These are phyloP conservation scores for Orchesellides sinensis DNA, from an alignment of 2,888 invertebrate genomes.

Conservation along the genomic window DNA sequence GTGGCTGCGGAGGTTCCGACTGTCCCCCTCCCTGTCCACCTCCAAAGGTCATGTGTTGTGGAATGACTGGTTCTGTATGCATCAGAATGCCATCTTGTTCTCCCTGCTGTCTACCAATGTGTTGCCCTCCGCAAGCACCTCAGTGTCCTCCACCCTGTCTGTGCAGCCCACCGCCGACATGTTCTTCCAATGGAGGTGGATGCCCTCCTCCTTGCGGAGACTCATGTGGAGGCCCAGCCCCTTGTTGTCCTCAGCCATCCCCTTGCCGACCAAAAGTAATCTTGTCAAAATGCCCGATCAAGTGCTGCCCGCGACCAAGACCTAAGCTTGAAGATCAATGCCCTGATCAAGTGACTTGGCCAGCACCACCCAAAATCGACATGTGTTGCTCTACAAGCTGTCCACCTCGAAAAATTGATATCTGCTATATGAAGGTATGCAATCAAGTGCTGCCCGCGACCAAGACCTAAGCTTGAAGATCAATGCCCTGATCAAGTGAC, in stretches of 20 bases:
- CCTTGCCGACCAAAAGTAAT: constrained; percentile 42
- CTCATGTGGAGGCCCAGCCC: constrained; percentile 26
- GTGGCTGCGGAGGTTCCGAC: constrained; percentile 19
- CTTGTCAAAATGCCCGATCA: constrained; percentile 41
- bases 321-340: constrained; percentile 16
- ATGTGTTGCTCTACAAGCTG: constrained; percentile 56
- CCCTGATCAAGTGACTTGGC: constrained; percentile 53
- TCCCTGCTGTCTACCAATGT: constrained; percentile 40
- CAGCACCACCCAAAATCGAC: constrained; percentile 58
- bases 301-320: constrained; percentile 35
- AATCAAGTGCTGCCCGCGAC: constrained; percentile 38
- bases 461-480: not conserved
- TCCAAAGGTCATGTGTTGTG: constrained; percentile 47
- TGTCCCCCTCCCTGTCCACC: constrained; percentile 15
- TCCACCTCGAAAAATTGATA: constrained; percentile 49
- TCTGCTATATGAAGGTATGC: constrained; percentile 57
- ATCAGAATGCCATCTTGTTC: constrained; percentile 20
- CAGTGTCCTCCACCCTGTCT: constrained; percentile 18
- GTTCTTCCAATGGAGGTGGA: constrained; percentile 3
- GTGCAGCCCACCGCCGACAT: constrained; percentile 35
- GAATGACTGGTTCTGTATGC: constrained; percentile 40
- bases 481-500: constrained; percentile 44
- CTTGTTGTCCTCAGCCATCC: constrained; percentile 7
- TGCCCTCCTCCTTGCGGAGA: constrained; percentile 39
- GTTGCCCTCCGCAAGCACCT: constrained; percentile 34